Conservation (phyloP, 2,797 vertebrate genomes). For the Alauda arvensis region DNA sequence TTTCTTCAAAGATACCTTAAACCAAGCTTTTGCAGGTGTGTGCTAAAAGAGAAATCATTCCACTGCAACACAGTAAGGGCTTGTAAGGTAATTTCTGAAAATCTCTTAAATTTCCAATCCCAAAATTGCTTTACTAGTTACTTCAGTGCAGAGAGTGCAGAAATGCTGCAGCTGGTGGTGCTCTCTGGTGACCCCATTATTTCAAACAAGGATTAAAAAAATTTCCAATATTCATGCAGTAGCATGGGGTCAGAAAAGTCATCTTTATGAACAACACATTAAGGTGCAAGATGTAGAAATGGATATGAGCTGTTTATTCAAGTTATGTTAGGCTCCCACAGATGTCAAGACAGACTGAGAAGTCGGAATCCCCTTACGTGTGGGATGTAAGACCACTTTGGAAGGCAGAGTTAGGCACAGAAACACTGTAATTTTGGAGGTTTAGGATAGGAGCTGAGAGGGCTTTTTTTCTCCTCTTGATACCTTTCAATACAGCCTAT, state of each 20-base stretch:
- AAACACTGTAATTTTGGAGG: background rate
- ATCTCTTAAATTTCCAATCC: background rate
- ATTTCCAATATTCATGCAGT: background rate
- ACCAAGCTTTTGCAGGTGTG: background rate
- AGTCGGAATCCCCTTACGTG: background rate
- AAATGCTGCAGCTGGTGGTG: background rate
- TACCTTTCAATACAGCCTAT: background rate
- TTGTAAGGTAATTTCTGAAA: background rate
- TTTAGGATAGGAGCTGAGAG: background rate
- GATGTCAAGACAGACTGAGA: background rate
- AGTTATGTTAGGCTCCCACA: background rate
- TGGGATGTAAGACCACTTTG: background rate
- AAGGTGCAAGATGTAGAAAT: background rate
- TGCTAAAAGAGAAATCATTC: background rate
- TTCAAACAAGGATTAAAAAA: background rate
- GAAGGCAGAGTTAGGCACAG: background rate
- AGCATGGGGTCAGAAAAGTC: background rate
- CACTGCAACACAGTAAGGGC: background rate
- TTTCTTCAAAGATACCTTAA: constrained; percentile 1
- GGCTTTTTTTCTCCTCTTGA: background rate
- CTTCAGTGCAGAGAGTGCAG: background rate
- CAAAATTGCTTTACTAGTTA: background rate
- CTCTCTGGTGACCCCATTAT: background rate
- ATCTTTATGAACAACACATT: background rate
- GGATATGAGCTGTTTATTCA: background rate